phyloP scores from a whole-genome alignment of 2,888 invertebrate genomes.

The Parnassius apollo region DNA sequence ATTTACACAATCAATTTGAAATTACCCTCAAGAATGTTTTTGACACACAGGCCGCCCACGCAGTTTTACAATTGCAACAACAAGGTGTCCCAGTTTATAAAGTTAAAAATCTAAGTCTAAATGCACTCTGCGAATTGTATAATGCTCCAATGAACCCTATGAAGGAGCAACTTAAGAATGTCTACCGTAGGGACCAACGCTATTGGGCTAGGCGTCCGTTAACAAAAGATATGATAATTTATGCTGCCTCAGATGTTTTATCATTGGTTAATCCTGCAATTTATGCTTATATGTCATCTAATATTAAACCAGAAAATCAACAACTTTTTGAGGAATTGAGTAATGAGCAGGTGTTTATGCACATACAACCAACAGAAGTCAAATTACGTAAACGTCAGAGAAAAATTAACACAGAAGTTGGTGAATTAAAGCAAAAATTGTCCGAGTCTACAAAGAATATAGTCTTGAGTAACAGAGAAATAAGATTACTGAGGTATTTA shows the following conservation, averaged over 20 bases:
- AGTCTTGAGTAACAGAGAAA: slow-evolving; percentile 95
- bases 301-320: slow-evolving; percentile 86
- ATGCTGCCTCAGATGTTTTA: slow-evolving; percentile 93
- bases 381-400: slow-evolving; percentile 93
- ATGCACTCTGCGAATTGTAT: slow-evolving; percentile 94
- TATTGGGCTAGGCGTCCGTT: slow-evolving; percentile 95
- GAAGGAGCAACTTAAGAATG: slow-evolving; percentile 93
- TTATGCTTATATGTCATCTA: slow-evolving; percentile 84
- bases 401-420: slow-evolving; percentile 94
- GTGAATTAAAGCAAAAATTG: slow-evolving; percentile 91
- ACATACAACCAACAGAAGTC: slow-evolving; percentile 92
- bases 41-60: slow-evolving; percentile 96
- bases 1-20: slow-evolving; percentile 92
- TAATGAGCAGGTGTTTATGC: slow-evolving; percentile 92
- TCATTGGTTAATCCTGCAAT: slow-evolving; percentile 93
- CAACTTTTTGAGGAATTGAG: slow-evolving; percentile 90
- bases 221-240: slow-evolving; percentile 94
- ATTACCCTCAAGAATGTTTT: slow-evolving; percentile 92
- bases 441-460: slow-evolving; percentile 91
- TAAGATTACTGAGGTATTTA: slow-evolving; percentile 92
- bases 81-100: slow-evolving; percentile 95
- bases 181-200: slow-evolving; percentile 91
- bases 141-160: slow-evolving; percentile 93
- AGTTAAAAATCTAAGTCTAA: slow-evolving; percentile 95
- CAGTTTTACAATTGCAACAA: slow-evolving; percentile 94